A percentile compares a stretch with the other conserved stretches of the same genome.
These are phyloP conservation scores for Girardinus metallicus DNA, from an alignment of 2,797 vertebrate species.

Conservation along the genomic window DNA sequence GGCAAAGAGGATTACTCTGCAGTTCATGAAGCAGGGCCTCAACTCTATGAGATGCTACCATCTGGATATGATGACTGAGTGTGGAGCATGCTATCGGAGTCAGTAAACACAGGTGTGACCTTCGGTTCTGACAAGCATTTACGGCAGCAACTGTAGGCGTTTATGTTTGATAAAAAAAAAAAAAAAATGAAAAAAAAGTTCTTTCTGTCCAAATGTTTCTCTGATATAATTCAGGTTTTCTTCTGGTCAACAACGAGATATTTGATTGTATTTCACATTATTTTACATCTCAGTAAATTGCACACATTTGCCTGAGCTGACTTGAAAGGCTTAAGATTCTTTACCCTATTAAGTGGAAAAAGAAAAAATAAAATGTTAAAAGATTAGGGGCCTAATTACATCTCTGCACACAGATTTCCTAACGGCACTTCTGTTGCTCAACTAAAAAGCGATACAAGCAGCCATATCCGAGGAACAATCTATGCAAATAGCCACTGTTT, in stretches of 20 bases:
- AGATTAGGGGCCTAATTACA: constrained; percentile 26
- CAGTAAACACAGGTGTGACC: constrained; percentile 58
- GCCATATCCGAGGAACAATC: constrained; percentile 30
- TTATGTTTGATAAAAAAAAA: neutral
- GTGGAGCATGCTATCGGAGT: constrained; percentile 43
- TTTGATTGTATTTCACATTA: neutral
- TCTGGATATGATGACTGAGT: constrained; percentile 50
- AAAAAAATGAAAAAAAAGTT: neutral
- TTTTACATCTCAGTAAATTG: neutral
- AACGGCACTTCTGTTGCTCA: neutral
- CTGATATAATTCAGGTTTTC: neutral
- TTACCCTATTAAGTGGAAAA: constrained; percentile 14
- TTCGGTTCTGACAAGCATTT: constrained; percentile 28
- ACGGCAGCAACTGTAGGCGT: constrained; percentile 9
- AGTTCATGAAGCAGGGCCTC: constrained; percentile 45
- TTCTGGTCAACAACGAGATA: neutral
- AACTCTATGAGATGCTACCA: constrained; percentile 46
- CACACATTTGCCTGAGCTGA: neutral
- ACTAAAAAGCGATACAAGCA: constrained; percentile 17
- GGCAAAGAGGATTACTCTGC: constrained; percentile 29
- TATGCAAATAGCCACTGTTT: constrained; percentile 52
- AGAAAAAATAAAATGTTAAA: constrained; percentile 20
- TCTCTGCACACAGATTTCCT: neutral
- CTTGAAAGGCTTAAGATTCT: neutral
- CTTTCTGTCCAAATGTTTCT: neutral